Evolutionary conservation across 1,140 invertebrate genomes (phyloP), one percentile per base, ranked within the genome.

Genomic region (Philotrypesis tridentata): DNA sequence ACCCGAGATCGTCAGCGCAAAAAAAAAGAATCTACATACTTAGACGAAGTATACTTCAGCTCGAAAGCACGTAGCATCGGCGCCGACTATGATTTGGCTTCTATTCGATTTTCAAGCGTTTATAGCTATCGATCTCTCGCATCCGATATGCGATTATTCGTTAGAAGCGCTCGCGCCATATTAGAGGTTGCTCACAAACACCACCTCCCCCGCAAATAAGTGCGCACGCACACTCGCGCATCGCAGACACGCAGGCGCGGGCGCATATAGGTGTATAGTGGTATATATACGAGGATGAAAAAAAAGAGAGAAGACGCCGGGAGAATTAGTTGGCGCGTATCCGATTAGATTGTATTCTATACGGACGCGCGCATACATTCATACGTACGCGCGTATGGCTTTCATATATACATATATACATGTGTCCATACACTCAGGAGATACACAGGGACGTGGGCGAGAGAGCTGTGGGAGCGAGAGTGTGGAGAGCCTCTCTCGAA

Each of bases 271-370:
- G 78, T 60, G 29, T n/a, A 37, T 29, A 80, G 17, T 27, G 61
- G 70, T 31, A 67, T 23, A 80, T 43, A 33, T 33, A 72, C n/a
- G 29, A 72, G 55, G 2, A 25, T 25, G 6, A 29, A 76, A 55
- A 68, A 43, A 80, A 70, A n/a, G n/a, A n/a, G n/a, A n/a, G 55
- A 72, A 78, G 25, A 82, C 74, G 23, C 33, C 33, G 75, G 33
- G 25, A 68, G 76, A 79, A 82, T 72, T 70, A 61, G 71, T 63
- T 31, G 67, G 67, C 68, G 61, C 68, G 67, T 78, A 83, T 63
- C 60, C 27, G 76, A 77, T 78, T 83, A 67, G 63, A 77, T 29
- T 67, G 75, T 37, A 37, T 37, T 37, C 33, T 37, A 37, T 37
- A 37, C 33, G 9, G 4, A 37, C 33, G 33, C 33, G 33, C 9